phyloP scores from a whole-genome alignment of 2,888 invertebrate species.

The Lepidocyrtinus sp. region DNA sequence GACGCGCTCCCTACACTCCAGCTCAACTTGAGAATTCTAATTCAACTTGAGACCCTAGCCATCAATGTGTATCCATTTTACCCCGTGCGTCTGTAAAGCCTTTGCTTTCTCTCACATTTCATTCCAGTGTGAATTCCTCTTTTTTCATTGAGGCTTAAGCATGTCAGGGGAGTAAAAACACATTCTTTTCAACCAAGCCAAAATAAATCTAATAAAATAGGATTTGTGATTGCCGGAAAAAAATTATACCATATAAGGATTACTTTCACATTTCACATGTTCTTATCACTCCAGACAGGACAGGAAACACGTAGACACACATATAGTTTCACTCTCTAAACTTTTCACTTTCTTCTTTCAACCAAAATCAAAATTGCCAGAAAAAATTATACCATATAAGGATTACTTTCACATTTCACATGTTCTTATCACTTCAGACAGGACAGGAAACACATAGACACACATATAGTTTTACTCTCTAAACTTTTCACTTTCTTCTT shows the following conservation, averaged over 20 bases:
- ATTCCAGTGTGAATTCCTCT: not conserved
- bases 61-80: not conserved
- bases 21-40: not conserved
- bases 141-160: not conserved
- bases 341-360: not conserved
- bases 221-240: not conserved
- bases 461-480: not conserved
- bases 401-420: no score
- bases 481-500: not conserved
- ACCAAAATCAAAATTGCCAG: not conserved
- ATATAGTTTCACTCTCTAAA: not conserved
- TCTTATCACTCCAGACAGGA: not conserved
- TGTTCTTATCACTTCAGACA: not conserved
- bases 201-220: not conserved
- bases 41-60: not conserved
- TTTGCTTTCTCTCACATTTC: not conserved
- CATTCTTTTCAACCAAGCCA: not conserved
- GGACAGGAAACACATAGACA: no score
- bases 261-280: not conserved
- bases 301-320: no score
- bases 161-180: not conserved
- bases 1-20: no score
- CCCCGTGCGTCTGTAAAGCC: no score
- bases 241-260: not conserved
- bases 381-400: no score